phyloP scores from a whole-genome alignment of 2,113 vertebrate species.

The Jacana jacana region DNA sequence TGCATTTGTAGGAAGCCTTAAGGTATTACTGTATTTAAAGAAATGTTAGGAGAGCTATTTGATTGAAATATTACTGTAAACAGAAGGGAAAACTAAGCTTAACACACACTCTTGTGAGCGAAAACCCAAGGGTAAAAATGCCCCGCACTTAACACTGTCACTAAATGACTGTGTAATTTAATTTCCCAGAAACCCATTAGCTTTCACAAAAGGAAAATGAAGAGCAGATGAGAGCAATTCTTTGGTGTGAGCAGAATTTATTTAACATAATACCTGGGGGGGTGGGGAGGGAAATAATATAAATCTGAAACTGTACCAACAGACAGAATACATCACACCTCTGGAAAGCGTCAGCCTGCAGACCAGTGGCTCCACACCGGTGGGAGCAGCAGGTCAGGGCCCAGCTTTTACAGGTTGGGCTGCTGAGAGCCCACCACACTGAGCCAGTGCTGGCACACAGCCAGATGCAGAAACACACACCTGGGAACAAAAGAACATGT shows the following conservation, averaged over 20 bases:
- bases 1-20: not conserved
- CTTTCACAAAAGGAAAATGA: constrained; percentile 77
- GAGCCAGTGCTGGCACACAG: not conserved
- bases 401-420: not conserved
- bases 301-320: constrained; percentile 24
- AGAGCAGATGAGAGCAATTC: constrained; percentile 72
- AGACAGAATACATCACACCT: not conserved
- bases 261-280: constrained; percentile 54
- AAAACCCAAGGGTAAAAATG: constrained; percentile 66
- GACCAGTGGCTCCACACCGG: not conserved
- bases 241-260: constrained; percentile 69
- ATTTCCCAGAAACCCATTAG: constrained; percentile 81
- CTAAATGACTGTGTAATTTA: constrained; percentile 77
- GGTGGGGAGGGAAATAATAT: not conserved
- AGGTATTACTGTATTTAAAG: not conserved
- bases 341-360: not conserved
- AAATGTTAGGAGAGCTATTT: not conserved
- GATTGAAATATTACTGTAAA: constrained; percentile 49
- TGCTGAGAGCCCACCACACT: not conserved
- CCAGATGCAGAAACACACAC: not conserved
- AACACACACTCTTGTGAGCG: constrained; percentile 8
- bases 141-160: constrained; percentile 66
- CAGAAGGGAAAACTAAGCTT: constrained; percentile 44
- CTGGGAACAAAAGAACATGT: not conserved
- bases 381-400: not conserved